These are phyloP conservation scores for Hemistola chrysoprasaria DNA, from an alignment of 2,888 invertebrate species.

Conservation along the genomic window DNA sequence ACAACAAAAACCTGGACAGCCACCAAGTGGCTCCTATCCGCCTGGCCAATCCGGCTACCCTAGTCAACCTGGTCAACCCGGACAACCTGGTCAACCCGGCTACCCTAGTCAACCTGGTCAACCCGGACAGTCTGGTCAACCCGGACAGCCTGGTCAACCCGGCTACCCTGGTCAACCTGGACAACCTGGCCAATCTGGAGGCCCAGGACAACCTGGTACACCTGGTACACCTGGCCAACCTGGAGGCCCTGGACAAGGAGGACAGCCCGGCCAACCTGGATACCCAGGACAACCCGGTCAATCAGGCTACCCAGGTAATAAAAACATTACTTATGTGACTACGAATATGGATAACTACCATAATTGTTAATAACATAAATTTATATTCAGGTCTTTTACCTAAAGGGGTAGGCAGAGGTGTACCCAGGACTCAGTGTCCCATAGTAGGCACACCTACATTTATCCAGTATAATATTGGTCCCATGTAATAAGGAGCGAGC, in stretches of 20 bases:
- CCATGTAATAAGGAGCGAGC: no score
- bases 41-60: conserved; percentile 32
- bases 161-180: conserved; percentile 43
- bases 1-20: conserved; percentile 21
- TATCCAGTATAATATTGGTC: no score
- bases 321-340: no score
- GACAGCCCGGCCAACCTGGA: no score
- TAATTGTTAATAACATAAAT: no score
- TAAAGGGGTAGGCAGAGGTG: no score
- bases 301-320: conserved; percentile 23
- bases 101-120: conserved; percentile 38
- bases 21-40: conserved; percentile 10
- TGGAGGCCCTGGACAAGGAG: conserved; percentile 38
- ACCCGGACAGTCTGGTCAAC: conserved; percentile 42
- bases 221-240: conserved; percentile 36
- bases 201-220: conserved; percentile 39
- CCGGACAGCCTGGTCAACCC: conserved; percentile 45
- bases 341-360: no score
- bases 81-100: conserved; percentile 37
- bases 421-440: no score
- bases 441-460: no score
- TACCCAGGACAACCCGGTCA: conserved; percentile 32
- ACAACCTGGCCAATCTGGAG: conserved; percentile 36
- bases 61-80: conserved; percentile 48
- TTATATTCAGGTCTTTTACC: no score